A percentile compares a stretch with the other conserved stretches of the same genome.
Conservation (phyloP, 2,797 vertebrate species). For the Coendou prehensilis region DNA sequence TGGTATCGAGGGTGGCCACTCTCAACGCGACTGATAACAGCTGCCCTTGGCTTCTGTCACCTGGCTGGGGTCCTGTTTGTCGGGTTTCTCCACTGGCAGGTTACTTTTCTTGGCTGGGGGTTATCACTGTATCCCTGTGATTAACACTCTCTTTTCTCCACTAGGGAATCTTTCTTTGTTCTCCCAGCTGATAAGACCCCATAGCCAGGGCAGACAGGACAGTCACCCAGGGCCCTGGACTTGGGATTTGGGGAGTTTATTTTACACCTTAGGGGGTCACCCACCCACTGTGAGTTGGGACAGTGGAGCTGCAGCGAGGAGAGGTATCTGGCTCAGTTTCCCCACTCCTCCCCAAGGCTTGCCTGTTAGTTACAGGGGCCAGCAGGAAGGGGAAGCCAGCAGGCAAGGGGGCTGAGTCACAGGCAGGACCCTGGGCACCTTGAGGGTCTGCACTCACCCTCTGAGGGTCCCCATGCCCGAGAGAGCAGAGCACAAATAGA, state of each 20-base stretch:
- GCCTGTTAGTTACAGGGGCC: accelerated
- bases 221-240: neutral
- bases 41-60: neutral
- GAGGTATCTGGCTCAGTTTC: neutral
- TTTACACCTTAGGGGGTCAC: neutral
- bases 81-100: neutral
- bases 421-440: neutral
- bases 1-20: neutral
- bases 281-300: accelerated
- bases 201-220: neutral
- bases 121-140: neutral
- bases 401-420: neutral
- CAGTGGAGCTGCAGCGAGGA: neutral
- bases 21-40: neutral
- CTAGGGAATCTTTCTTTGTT: neutral
- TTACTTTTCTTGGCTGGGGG: too few relatives aligned
- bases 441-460: neutral
- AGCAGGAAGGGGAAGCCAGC: neutral
- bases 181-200: neutral
- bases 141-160: neutral
- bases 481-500: neutral
- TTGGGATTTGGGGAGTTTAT: neutral
- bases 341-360: neutral
- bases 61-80: neutral
- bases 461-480: neutral